Base-by-base conservation (phyloP, 2,113 vertebrate genomes). In the Ictalurus furcatus region DNA sequence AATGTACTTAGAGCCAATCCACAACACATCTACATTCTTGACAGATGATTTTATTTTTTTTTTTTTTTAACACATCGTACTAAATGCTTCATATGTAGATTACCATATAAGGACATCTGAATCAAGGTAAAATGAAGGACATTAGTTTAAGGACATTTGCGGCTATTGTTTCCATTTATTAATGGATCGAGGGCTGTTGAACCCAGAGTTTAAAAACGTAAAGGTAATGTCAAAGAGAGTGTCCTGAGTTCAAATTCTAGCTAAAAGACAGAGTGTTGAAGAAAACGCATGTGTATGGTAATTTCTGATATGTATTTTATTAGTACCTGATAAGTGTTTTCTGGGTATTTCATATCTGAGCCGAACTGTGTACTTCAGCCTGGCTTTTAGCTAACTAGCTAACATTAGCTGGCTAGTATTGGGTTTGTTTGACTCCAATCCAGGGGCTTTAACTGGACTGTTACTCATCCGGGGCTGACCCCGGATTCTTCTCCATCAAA, bases 11-110 rank as follows among this genome's bases (percentile, higher is more conserved):
- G 25, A 85, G 65, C 63, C 83, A 30, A 19, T 82, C 23, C 30
- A 63, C 54, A 30, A 37, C 78, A 54, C 89, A 44, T 58, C 48
- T 67, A 73, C 63, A 65, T 91, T 52, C 58, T 37, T 84, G 67
- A 81, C 54, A 52, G 37, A 34, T 58, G 14, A 69, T 69, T 81
- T 88, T 76, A 82, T 34, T 4, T 23, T 6, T 21, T 48, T 48
- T 52, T 52, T 11, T 52, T 52, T 52, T 52, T 52, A 11, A 52
- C 76, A 58, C 86, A 30, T 82, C 59, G 34, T 73, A 59, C 79
- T 88, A 78, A 88, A 83, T 85, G 79, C 79, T 84, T 59, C 84
- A 76, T 74, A 61, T 63, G 40, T 73, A 67, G 34, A 73, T 48
- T 16, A 40, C 48, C 58, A n/a, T 69, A n/a, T 54, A 52, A 59